Evolutionary conservation across 2,113 vertebrate genomes (phyloP).

Genomic region (Boulengeromyrus knoepffleri): DNA sequence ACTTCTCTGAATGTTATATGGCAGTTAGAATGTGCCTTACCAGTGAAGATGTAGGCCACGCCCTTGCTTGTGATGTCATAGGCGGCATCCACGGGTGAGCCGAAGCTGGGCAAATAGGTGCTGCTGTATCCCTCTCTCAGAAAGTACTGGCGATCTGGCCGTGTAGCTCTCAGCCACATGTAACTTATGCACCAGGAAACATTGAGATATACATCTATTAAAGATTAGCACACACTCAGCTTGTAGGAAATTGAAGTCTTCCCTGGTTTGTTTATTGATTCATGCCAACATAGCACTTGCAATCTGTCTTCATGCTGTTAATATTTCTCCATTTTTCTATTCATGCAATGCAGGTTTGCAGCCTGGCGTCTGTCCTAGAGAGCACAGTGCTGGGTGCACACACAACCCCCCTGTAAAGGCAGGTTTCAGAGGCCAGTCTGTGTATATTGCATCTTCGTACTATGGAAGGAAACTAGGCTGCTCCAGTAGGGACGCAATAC

Average conservation of each 20-base stretch:
- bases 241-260: not conserved
- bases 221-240: not conserved
- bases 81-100: constrained; percentile 45
- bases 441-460: not conserved
- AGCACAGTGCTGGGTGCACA: not conserved
- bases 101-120: constrained; percentile 41
- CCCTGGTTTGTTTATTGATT: not conserved
- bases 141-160: constrained; percentile 37
- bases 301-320: not conserved
- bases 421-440: not conserved
- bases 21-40: constrained; percentile 40
- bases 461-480: not conserved
- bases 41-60: constrained; percentile 49
- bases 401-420: not conserved
- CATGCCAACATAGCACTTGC: not conserved
- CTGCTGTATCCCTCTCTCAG: constrained; percentile 40
- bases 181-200: constrained; percentile 31
- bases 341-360: not conserved
- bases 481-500: not conserved
- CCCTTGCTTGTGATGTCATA: constrained; percentile 51
- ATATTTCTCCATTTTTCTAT: not conserved
- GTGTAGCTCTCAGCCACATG: constrained; percentile 49
- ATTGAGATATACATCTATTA: not conserved
- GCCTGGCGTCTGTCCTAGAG: not conserved
- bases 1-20: constrained; percentile 33